Base-by-base conservation (phyloP, 1,140 invertebrate species). In the Venturia canescens region DNA sequence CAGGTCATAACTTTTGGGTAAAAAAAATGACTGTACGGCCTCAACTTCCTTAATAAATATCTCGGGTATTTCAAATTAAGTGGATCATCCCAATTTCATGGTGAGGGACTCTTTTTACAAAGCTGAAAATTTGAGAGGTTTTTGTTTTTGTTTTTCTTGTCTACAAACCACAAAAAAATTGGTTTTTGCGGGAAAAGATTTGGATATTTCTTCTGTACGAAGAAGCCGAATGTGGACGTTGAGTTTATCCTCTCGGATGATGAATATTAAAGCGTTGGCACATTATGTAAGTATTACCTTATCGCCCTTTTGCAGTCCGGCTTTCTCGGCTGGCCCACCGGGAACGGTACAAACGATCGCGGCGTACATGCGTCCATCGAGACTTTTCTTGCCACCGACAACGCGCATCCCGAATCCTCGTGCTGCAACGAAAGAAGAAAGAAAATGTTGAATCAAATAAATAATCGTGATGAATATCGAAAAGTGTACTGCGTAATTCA, bases 321-420 rank as follows among this genome's bases (percentile, higher is more conserved):
- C 96, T 87, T 97, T 95, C 90, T 98, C 97, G 0, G 97, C 98
- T 23, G 97, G 96, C 63, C 97, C 97, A 50, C 97, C 97, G 1
- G 96, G 96, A 27, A 98, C 96, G 0, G 97, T 97, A 95, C 96
- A 97, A 15, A 98, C 96, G 83, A 98, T 97, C 88, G 97, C 96
- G 67, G 97, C 97, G 85, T 97, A 97, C 69, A 98, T 94, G 23
- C 95, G 94, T 6, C 97, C 97, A 89, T 97, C 96, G 4, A 94
- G 92, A 23, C 95, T 95, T 5, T 95, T 94, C 89, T 98, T 98
- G 21, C 98, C 97, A 6, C 97, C 97, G 5, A 98, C 97, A 3
- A 99, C 96, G 81, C 97, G 93, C 96, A 99, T 97, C 3, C 97
- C 97, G 87, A 98, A 97, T 79, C 97, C 97, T 86, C 96, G 94